Conservation (phyloP, 2,797 vertebrate genomes). For the Antrozous pallidus region DNA sequence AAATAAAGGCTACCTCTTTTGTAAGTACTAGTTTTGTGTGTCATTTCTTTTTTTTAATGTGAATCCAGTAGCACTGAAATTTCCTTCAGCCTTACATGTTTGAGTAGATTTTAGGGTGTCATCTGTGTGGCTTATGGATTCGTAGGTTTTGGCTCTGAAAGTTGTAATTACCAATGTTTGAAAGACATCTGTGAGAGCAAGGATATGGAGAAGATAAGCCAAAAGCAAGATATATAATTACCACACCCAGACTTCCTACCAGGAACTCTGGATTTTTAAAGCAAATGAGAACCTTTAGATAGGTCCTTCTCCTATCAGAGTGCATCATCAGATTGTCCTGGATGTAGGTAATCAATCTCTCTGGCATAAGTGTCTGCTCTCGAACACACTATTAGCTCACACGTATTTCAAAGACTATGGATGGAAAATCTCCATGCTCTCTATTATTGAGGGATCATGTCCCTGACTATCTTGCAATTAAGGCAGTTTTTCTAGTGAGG, state of each 20-base stretch:
- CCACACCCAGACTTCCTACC: slow-evolving; percentile 46
- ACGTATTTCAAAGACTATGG: not conserved
- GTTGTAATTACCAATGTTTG: slow-evolving; percentile 54
- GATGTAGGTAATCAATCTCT: slow-evolving; percentile 23
- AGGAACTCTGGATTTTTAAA: slow-evolving; percentile 40
- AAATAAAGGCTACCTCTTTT: slow-evolving; percentile 3
- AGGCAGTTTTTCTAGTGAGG: slow-evolving; percentile 8
- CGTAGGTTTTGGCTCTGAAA: slow-evolving; percentile 39
- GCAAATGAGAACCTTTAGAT: slow-evolving; percentile 40
- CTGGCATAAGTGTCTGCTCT: not conserved
- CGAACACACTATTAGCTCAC: not conserved
- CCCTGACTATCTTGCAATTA: not conserved
- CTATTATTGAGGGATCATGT: not conserved
- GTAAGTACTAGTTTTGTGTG: slow-evolving; percentile 6
- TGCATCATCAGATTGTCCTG: not conserved
- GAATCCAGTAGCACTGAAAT: not conserved
- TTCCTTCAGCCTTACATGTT: not conserved
- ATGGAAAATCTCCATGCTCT: not conserved
- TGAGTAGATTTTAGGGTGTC: slow-evolving; percentile 47
- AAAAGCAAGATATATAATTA: slow-evolving; percentile 58
- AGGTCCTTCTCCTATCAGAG: slow-evolving; percentile 8
- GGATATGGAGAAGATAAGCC: slow-evolving; percentile 43
- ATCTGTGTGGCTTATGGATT: slow-evolving; percentile 51
- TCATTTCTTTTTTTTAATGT: slow-evolving; percentile 5
- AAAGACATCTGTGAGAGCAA: slow-evolving; percentile 57